phyloP scores from a whole-genome alignment of 1,140 invertebrate species.

The Drosophila burlai region DNA sequence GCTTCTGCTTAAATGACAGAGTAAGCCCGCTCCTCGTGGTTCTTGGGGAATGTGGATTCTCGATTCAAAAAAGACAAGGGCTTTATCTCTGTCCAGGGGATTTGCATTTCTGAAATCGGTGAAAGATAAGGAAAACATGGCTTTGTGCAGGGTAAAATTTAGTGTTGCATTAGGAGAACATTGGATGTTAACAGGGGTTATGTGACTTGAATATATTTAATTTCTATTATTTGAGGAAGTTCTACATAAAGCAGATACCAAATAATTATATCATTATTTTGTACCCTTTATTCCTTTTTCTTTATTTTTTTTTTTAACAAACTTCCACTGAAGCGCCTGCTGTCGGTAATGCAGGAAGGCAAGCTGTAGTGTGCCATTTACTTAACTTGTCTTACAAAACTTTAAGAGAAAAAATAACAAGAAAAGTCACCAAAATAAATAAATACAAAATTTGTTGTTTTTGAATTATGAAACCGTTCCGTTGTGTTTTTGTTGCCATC shows the following conservation, averaged over 20 bases:
- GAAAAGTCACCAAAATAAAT: slow-evolving; percentile 42
- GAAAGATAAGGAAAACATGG: slow-evolving; percentile 11
- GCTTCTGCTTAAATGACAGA: slow-evolving; percentile 22
- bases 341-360: slow-evolving; percentile 41
- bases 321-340: slow-evolving; percentile 39
- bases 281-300: neutral
- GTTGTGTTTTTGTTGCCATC: slow-evolving; percentile 30
- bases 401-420: slow-evolving; percentile 24
- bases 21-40: slow-evolving; percentile 8
- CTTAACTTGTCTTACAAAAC: slow-evolving; percentile 36
- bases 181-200: neutral
- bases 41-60: neutral
- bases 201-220: neutral
- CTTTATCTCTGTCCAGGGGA: slow-evolving; percentile 20
- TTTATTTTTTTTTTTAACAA: slow-evolving; percentile 26
- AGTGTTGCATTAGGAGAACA: neutral
- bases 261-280: neutral
- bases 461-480: slow-evolving; percentile 62
- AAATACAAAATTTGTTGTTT: slow-evolving; percentile 60
- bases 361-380: slow-evolving; percentile 48
- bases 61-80: neutral
- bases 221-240: neutral
- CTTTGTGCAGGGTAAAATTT: neutral
- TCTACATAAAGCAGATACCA: neutral
- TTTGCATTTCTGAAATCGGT: slow-evolving; percentile 24